Evolutionary conservation across 1,140 invertebrate species (phyloP).

Genomic region (Drosophila malerkotliana): DNA sequence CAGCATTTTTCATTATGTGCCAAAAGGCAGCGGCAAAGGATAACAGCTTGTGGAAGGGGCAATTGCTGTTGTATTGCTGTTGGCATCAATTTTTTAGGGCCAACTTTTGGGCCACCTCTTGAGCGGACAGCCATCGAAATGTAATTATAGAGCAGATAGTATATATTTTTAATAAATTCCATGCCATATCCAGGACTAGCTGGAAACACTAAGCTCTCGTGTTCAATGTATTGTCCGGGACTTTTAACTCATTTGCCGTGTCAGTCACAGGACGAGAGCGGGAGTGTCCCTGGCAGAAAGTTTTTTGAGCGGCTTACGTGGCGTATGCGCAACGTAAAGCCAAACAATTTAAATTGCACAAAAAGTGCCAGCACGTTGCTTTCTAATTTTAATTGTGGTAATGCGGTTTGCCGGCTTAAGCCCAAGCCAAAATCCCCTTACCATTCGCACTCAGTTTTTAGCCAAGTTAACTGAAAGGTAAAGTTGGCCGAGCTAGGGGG

Average conservation of each 20-base stretch:
- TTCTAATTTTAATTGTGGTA: conserved; percentile 68
- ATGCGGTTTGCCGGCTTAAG: conserved; percentile 57
- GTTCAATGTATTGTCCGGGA: conserved; percentile 8
- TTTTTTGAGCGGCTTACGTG: conserved; percentile 50
- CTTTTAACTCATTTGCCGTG: neutral
- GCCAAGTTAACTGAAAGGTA: conserved; percentile 10
- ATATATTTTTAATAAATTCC: conserved; percentile 44
- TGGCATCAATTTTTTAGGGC: conserved; percentile 19
- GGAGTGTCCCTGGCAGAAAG: conserved; percentile 13
- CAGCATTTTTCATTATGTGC: conserved; percentile 54
- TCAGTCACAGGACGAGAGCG: conserved; percentile 11
- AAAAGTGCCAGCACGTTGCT: conserved; percentile 52
- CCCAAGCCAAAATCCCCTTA: conserved; percentile 7
- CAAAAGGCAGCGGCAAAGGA: conserved; percentile 26
- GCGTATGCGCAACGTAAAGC: conserved; percentile 62
- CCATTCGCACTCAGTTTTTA: conserved; percentile 10
- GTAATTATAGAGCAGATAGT: conserved; percentile 33
- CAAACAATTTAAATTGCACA: conserved; percentile 62
- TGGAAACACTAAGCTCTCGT: conserved; percentile 3
- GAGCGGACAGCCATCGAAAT: conserved; percentile 42
- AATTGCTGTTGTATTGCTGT: conserved; percentile 26
- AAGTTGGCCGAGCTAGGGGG: neutral
- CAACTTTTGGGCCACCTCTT: conserved; percentile 14
- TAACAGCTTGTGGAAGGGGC: conserved; percentile 12
- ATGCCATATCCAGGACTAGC: conserved; percentile 9